A percentile compares a stretch with the other conserved stretches of the same genome.
Conservation (phyloP, 2,888 invertebrate species). For the Podabrus alpinus region DNA sequence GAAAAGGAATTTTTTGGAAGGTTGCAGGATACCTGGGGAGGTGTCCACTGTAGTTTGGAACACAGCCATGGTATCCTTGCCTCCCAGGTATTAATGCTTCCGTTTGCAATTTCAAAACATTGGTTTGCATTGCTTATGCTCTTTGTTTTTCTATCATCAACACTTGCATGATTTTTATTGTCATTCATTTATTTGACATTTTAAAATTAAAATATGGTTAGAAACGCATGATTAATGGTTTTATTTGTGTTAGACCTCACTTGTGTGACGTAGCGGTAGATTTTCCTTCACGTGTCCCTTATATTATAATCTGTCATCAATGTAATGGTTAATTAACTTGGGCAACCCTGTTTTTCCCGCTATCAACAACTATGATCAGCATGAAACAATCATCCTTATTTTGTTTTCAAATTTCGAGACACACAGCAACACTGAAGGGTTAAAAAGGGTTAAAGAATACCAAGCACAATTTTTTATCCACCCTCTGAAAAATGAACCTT, state of each 20-base stretch:
- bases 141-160: slow-evolving; percentile 10
- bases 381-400: background rate
- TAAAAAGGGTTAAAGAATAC: background rate
- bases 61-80: slow-evolving; percentile 68
- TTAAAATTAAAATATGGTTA: background rate
- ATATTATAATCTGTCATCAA: background rate
- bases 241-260: background rate
- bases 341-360: background rate
- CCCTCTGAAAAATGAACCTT: background rate
- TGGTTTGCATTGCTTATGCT: slow-evolving; percentile 26
- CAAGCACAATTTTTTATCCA: background rate
- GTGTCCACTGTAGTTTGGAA: slow-evolving; percentile 63
- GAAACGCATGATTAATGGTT: background rate
- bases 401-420: background rate
- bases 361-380: background rate
- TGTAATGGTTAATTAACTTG: slow-evolving; percentile 1
- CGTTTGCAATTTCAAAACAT: slow-evolving; percentile 4
- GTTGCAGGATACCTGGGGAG: slow-evolving; percentile 53
- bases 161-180: slow-evolving; percentile 4
- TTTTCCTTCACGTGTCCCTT: background rate
- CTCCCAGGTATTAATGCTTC: slow-evolving; percentile 60
- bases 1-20: slow-evolving; percentile 45
- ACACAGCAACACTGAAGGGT: background rate
- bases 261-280: background rate
- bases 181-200: background rate